Base-by-base conservation (phyloP, 2,797 vertebrate genomes). In the Macropodus opercularis region DNA sequence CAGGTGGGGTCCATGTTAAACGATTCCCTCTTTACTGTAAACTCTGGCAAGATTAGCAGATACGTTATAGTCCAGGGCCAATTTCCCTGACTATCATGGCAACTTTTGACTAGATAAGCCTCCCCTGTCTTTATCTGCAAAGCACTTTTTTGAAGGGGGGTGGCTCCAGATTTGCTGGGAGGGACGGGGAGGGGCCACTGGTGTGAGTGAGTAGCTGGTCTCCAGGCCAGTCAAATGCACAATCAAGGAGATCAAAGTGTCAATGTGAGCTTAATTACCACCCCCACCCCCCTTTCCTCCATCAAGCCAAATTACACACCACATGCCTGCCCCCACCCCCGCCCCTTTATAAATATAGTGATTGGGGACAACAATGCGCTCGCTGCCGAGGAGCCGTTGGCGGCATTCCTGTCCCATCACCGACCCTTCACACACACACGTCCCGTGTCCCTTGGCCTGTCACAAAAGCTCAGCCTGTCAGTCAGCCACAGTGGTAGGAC, bases 161-260 rank as follows among this genome's bases (percentile, higher is more conserved):
- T 68, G 55, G 55, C 60, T 77, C 58, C 62, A 78, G 65, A 70
- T 81, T 70, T 59, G 52, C 54, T 40, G 47, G 42, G 70, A 57
- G 68, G n/a, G 23, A 48, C 18, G 63, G 41, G 41, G 61, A 78
- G 70, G n/a, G 67, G 61, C 38, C 23, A 44, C 46, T 63, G 64
- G 80, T 74, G 85, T 83, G 49, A 72, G 85, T 83, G 49, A 72
- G 79, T 75, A 44, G 79, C 76, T 81, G 85, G 89, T 91, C 86
- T 77, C 66, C 86, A 75, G 86, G 80, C 84, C 87, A 89, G 89
- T 92, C 90, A 91, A 89, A 92, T 90, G 89, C 89, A 91, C 88
- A 91, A 91, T 91, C 84, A 77, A 72, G 76, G 81, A 86, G 90
- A 93, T 94, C 92, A 93, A 92, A 93, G 92, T 86, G 84, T 74